Base-by-base conservation (phyloP, 1,140 invertebrate genomes). In the Teleogryllus occipitalis region DNA sequence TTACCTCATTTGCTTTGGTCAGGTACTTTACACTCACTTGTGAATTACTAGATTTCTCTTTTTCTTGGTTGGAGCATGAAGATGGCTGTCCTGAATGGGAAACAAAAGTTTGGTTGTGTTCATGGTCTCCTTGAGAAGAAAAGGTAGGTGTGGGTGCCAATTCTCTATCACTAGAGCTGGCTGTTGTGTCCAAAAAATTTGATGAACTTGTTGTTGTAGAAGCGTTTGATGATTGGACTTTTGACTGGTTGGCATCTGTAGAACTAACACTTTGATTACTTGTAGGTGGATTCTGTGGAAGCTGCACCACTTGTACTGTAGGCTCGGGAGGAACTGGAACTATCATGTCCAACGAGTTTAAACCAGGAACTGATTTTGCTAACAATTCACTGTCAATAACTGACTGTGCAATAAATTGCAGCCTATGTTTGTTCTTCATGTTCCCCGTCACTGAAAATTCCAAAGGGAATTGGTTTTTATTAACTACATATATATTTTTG, bases 221-320 rank as follows among this genome's bases (percentile, higher is more conserved):
- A 12, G n/a, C 74, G 48, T 74, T 72, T 74, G 78, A 79, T 0
- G 78, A 79, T 15, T 79, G 39, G 46, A 27, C 78, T 10, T 47
- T 65, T 8, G n/a, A 47, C 39, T 79, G 78, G 46, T 73, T 18
- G 47, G 18, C 18, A n/a, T 47, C 48, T 39, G 46, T 39, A 8
- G 76, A 48, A 77, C 76, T 77, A 47, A 77, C 46, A 77, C 39
- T 46, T 77, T 48, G 46, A 47, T 77, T 48, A 47, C 48, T 74
- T 12, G 73, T 46, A 47, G 47, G 73, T 73, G 54, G 18, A 49
- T 49, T 79, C 46, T 72, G 47, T 73, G 89, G 87, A 14, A 91
- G 82, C 81, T 91, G 90, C 4, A 91, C 90, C 0, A 91, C 88
- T 82, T 91, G 89, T 7, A 91, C 88, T 0, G 89, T 89, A 0